Percentiles rank a stretch among this genome's conserved stretches.
Conservation (phyloP, 2,797 vertebrate species). For the Clarias laeviceps region DNA sequence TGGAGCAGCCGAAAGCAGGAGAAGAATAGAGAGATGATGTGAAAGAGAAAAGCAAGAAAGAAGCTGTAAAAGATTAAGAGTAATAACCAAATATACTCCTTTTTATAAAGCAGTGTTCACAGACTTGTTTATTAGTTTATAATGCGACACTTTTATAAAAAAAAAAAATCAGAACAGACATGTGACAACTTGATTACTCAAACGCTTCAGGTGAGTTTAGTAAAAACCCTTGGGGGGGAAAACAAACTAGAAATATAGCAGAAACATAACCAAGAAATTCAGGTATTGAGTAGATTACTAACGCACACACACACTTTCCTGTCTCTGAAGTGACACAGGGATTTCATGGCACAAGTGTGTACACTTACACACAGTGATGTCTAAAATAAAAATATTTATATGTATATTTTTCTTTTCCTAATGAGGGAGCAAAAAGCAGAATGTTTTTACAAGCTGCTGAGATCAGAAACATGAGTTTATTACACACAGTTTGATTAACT, state of each 20-base stretch:
- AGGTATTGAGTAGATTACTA: not conserved
- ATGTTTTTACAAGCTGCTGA: not conserved
- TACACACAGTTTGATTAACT: not conserved
- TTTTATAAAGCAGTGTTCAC: not conserved
- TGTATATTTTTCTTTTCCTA: too few species aligned
- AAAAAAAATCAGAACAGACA: not conserved
- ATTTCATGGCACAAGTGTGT: not conserved
- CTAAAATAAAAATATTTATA: not conserved
- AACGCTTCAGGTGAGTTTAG: not conserved
- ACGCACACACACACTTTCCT: not conserved
- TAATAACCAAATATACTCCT: not conserved
- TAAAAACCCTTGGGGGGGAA: not conserved
- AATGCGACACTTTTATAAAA: not conserved
- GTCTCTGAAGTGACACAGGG: not conserved
- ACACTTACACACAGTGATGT: not conserved
- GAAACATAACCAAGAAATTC: not conserved
- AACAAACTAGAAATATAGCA: too few species aligned
- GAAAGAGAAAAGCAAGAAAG: not conserved
- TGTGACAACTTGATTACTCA: not conserved
- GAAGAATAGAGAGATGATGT: too few species aligned
- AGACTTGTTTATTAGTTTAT: conserved; percentile 6
- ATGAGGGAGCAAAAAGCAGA: not conserved
- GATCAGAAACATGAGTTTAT: not conserved
- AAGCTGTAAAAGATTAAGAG: not conserved
- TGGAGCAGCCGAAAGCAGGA: too few species aligned